phyloP scores from a whole-genome alignment of 1,140 invertebrate species.

The Aphelinus atriplicis region DNA sequence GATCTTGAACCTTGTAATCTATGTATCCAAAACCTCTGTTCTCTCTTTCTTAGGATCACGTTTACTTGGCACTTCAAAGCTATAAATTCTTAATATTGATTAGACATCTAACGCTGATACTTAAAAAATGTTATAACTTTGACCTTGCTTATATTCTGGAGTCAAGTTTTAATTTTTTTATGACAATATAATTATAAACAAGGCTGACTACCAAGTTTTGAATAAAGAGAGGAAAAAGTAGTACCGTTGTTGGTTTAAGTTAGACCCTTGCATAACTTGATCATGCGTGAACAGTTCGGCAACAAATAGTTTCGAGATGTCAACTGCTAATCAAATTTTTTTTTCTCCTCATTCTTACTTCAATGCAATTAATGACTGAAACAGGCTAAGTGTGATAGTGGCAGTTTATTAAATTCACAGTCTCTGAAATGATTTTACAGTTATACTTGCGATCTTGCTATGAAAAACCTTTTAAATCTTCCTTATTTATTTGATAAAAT shows the following conservation, averaged over 20 bases:
- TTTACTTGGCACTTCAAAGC: conserved; percentile 28
- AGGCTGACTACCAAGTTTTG: no score
- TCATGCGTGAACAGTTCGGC: conserved; percentile 30
- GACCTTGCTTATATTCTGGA: conserved; percentile 13
- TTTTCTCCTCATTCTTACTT: conserved; percentile 11
- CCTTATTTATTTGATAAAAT: no score
- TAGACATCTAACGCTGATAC: conserved; percentile 16
- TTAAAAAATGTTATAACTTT: conserved; percentile 24
- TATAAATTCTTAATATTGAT: conserved; percentile 20
- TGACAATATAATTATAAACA: no score
- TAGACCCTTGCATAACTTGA: conserved; percentile 31
- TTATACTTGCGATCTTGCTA: no score
- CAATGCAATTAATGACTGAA: conserved; percentile 36
- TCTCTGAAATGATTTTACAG: conserved; percentile 11
- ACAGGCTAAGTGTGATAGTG: conserved; percentile 32
- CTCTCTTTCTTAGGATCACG: conserved; percentile 18
- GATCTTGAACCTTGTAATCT: conserved; percentile 1
- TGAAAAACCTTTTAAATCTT: no score
- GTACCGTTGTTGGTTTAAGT: conserved; percentile 26
- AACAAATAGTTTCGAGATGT: conserved; percentile 34
- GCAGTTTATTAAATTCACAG: conserved; percentile 18
- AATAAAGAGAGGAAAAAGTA: no score
- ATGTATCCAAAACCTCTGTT: no score
- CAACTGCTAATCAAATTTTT: conserved; percentile 36
- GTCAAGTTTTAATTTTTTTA: conserved; percentile 31